Conservation (phyloP, 2,113 vertebrate genomes). For the Coracopsis vasa region DNA sequence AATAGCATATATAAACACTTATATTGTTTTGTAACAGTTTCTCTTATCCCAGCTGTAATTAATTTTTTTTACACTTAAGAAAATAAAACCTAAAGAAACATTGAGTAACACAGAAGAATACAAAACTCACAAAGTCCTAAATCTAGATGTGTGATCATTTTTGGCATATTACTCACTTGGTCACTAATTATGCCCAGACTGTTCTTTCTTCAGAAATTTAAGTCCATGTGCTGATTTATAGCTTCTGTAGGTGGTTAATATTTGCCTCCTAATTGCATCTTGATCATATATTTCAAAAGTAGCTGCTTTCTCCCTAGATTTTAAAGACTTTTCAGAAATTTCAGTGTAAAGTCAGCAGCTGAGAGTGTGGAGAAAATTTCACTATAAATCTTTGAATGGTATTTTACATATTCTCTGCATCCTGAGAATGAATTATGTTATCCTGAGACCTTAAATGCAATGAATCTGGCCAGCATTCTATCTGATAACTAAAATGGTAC, state of each 20-base stretch:
- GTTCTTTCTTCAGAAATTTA: slow-evolving; percentile 22
- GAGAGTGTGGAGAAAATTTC: background rate
- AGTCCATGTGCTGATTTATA: slow-evolving; percentile 16
- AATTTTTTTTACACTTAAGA: background rate
- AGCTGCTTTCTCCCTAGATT: slow-evolving; percentile 13
- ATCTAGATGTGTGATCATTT: background rate
- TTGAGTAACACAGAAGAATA: background rate
- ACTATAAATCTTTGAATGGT: slow-evolving; percentile 18
- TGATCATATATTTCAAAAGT: slow-evolving; percentile 43
- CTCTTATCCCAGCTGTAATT: background rate
- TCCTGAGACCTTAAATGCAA: background rate
- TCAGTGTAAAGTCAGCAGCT: slow-evolving; percentile 5
- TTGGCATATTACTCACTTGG: background rate
- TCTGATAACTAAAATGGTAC: background rate
- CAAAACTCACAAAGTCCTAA: background rate
- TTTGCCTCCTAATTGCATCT: slow-evolving; percentile 26
- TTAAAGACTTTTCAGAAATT: slow-evolving; percentile 18
- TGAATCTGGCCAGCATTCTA: background rate
- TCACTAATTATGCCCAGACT: slow-evolving; percentile 15
- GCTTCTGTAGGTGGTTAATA: background rate
- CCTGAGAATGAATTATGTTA: background rate
- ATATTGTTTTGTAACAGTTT: background rate
- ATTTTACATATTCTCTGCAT: slow-evolving; percentile 28
- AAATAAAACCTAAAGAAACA: background rate
- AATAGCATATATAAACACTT: background rate